A percentile compares a stretch with the other conserved stretches of the same genome.
These are phyloP conservation scores for Stigmatopora argus DNA, from an alignment of 2,113 vertebrate species.

Conservation along the genomic window DNA sequence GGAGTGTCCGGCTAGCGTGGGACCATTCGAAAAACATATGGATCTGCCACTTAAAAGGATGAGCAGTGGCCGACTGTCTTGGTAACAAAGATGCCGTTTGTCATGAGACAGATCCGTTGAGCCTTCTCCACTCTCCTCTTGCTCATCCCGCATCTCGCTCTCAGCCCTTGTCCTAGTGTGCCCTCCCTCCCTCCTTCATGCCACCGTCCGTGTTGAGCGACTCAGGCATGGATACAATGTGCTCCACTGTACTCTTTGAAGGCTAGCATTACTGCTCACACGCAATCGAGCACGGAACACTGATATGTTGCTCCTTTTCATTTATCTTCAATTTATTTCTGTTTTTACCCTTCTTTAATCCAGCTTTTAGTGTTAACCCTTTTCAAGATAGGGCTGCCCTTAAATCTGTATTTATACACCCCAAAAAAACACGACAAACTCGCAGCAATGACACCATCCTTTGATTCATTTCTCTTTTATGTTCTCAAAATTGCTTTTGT, in stretches of 20 bases:
- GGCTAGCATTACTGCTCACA: constrained; percentile 61
- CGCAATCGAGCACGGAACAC: constrained; percentile 47
- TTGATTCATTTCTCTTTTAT: constrained; percentile 4
- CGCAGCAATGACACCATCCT: neutral
- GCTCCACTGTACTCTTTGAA: constrained; percentile 61
- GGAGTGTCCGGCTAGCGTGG: constrained; percentile 7
- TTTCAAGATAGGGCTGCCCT: neutral
- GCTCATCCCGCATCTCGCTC: constrained; percentile 15
- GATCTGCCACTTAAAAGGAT: constrained; percentile 28
- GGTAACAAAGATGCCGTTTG: constrained; percentile 55
- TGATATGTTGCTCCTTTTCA: constrained; percentile 19
- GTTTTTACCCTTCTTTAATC: constrained; percentile 9
- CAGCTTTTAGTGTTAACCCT: neutral
- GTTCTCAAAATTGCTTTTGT: neutral
- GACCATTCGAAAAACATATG: constrained; percentile 9
- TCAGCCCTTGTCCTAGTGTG: constrained; percentile 44
- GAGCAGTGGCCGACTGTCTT: constrained; percentile 26
- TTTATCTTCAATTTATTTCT: constrained; percentile 12
- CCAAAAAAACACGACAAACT: neutral
- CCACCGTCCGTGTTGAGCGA: constrained; percentile 47
- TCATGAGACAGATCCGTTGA: constrained; percentile 41
- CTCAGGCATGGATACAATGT: constrained; percentile 61
- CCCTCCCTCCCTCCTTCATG: constrained; percentile 42
- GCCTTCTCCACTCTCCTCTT: constrained; percentile 19
- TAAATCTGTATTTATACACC: neutral